A percentile compares a stretch with the other conserved stretches of the same genome.
phyloP scores from a whole-genome alignment of 1,140 invertebrate species.

The Triops longicaudatus region DNA sequence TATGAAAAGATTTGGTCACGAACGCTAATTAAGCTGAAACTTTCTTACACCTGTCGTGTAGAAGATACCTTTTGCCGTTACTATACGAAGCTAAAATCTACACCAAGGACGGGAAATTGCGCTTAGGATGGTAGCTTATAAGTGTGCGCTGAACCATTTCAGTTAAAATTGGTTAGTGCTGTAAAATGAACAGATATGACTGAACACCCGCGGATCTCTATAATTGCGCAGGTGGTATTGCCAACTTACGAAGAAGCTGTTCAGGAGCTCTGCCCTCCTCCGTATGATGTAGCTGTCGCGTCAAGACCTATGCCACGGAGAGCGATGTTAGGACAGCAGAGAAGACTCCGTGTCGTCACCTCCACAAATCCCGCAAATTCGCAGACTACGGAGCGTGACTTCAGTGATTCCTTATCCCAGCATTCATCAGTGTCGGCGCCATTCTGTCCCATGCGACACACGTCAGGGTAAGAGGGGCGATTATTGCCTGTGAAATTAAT shows the following conservation, averaged over 20 bases:
- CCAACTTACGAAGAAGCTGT: neutral
- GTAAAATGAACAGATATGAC: too few species aligned
- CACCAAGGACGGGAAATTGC: too few species aligned
- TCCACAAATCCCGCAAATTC: neutral
- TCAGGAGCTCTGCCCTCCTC: neutral
- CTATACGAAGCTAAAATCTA: neutral
- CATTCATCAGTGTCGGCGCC: neutral
- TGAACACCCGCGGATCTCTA: too few species aligned
- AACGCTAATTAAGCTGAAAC: neutral
- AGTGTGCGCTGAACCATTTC: too few species aligned
- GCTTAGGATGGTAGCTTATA: too few species aligned
- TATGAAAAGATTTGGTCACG: neutral
- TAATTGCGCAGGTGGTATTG: neutral
- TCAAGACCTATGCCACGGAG: neutral
- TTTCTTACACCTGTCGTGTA: slow-evolving; percentile 1
- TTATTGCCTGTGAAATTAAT: neutral
- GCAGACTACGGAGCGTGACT: neutral
- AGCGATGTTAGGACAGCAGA: neutral
- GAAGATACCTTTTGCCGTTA: neutral
- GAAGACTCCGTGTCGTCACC: neutral
- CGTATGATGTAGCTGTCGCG: neutral
- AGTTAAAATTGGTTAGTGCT: too few species aligned
- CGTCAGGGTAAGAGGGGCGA: neutral
- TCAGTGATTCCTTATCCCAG: neutral
- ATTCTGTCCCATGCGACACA: slow-evolving; percentile 1